phyloP scores from a whole-genome alignment of 2,113 vertebrate genomes.

The Catharus fuscescens region DNA sequence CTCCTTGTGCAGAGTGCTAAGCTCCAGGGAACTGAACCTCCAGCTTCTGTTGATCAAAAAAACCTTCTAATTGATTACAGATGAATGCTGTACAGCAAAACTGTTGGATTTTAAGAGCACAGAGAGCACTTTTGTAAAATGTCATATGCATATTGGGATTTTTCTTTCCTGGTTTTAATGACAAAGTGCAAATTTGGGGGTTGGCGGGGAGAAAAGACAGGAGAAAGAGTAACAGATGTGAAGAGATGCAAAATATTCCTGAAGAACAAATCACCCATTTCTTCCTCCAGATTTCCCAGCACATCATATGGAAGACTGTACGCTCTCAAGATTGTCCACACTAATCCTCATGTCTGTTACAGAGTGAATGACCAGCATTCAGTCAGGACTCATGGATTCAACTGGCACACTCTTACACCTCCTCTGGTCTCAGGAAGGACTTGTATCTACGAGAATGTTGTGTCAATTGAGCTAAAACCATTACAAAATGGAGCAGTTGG shows the following conservation, averaged over 20 bases:
- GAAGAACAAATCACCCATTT: not conserved
- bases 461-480: not conserved
- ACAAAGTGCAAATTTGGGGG: slow-evolving; percentile 42
- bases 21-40: slow-evolving; percentile 59
- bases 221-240: slow-evolving; percentile 9
- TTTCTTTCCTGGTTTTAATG: slow-evolving; percentile 61
- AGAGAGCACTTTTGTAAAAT: slow-evolving; percentile 65
- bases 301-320: not conserved
- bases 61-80: slow-evolving; percentile 62
- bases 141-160: slow-evolving; percentile 58
- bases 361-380: not conserved
- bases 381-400: not conserved
- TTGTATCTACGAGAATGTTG: not conserved
- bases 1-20: slow-evolving; percentile 2
- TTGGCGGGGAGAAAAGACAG: not conserved
- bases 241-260: not conserved
- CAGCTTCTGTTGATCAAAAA: slow-evolving; percentile 65
- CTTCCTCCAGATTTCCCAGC: not conserved
- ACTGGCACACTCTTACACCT: not conserved
- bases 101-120: slow-evolving; percentile 60
- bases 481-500: not conserved
- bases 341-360: rapidly evolving
- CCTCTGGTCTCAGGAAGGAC: not conserved
- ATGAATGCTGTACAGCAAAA: slow-evolving; percentile 13
- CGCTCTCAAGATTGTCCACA: not conserved